Conservation (phyloP, 1,140 invertebrate species). For the Aricia agestis region DNA sequence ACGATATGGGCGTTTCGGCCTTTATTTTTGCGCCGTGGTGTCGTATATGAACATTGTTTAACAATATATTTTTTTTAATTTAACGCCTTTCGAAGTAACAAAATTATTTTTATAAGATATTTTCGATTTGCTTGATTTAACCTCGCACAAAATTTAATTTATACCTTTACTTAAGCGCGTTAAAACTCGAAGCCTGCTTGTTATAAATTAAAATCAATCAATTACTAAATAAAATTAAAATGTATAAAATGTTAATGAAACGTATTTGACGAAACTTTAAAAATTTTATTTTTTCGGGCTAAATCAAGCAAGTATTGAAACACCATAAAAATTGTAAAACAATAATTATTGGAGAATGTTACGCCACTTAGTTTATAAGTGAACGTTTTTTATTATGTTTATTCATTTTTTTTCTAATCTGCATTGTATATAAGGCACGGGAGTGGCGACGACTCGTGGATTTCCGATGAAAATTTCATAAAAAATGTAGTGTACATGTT, state of each 20-base stretch:
- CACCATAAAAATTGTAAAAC: conserved; percentile 12
- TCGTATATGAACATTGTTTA: conserved; percentile 7
- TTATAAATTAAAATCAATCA: not conserved
- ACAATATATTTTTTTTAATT: not conserved
- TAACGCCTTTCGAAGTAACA: conserved; percentile 1
- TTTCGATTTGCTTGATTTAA: conserved; percentile 1
- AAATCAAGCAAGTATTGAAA: conserved; percentile 16
- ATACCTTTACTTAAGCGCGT: not conserved
- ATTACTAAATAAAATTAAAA: no score
- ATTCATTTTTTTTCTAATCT: conserved; percentile 55
- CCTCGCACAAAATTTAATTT: not conserved
- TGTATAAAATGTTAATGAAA: not conserved
- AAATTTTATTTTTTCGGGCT: not conserved
- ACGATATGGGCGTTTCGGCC: no score
- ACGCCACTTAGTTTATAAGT: conserved; percentile 65
- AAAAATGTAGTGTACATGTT: not conserved
- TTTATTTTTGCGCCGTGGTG: conserved; percentile 2
- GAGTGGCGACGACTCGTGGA: conserved; percentile 31
- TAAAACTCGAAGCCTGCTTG: not conserved
- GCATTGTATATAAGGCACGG: conserved; percentile 44
- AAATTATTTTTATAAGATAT: conserved; percentile 7
- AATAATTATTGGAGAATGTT: conserved; percentile 36
- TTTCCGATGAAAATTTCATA: not conserved
- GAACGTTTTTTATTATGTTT: conserved; percentile 58
- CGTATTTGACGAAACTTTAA: not conserved